Evolutionary conservation across 2,888 invertebrate species (phyloP).

Genomic region (Stegophylla sp.): DNA sequence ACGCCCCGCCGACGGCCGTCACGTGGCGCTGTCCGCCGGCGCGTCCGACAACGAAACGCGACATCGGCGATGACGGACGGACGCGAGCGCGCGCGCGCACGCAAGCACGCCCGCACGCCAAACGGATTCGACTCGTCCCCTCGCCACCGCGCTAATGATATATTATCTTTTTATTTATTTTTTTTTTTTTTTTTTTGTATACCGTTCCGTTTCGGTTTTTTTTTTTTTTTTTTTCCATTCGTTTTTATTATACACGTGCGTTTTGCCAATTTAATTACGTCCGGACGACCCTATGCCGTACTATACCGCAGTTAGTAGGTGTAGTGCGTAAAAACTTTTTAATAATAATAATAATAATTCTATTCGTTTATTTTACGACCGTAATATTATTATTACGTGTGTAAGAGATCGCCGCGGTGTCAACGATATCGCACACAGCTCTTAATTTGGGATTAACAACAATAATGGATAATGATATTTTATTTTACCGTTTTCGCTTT

Average conservation of each 20-base stretch:
- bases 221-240: neutral
- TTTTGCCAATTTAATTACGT: conserved; percentile 24
- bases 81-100: conserved; percentile 9
- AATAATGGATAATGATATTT: too few species aligned
- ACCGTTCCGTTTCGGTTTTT: too few species aligned
- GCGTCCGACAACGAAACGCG: conserved; percentile 15
- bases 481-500: too few species aligned
- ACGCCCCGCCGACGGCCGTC: conserved; percentile 9
- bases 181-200: neutral
- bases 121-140: neutral
- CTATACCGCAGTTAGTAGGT: too few species aligned
- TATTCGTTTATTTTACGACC: too few species aligned
- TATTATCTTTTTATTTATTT: conserved; percentile 1
- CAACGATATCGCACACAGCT: too few species aligned
- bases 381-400: too few species aligned
- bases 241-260: neutral
- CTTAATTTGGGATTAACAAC: too few species aligned
- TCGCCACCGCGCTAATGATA: neutral
- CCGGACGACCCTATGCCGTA: neutral
- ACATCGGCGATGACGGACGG: conserved; percentile 32
- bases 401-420: too few species aligned
- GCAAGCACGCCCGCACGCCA: neutral
- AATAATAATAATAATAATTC: too few species aligned
- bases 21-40: conserved; percentile 37
- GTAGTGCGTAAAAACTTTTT: too few species aligned